These are phyloP conservation scores for Lasioglossum lativentre DNA, from an alignment of 2,888 invertebrate genomes.

Conservation along the genomic window DNA sequence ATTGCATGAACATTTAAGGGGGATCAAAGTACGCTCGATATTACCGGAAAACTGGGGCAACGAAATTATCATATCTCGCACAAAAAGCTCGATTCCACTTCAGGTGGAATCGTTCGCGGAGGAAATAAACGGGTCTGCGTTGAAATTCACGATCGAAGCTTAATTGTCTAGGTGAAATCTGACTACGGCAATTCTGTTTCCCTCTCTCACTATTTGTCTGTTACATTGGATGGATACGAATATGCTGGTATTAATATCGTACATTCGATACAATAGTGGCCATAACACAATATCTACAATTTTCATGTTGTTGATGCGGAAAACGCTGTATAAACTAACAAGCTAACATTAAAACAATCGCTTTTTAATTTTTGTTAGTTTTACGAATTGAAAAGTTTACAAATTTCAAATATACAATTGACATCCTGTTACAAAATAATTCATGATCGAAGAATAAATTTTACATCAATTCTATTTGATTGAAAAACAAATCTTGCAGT, in stretches of 20 bases:
- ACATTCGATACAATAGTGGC: not conserved
- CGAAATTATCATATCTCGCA: slow-evolving; percentile 47
- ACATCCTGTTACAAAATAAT: no score
- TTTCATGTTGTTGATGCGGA: not conserved
- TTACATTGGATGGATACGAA: not conserved
- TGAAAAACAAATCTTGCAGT: no score
- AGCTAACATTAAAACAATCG: no score
- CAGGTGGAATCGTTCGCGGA: not conserved
- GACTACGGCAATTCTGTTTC: not conserved
- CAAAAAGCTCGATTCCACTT: slow-evolving; percentile 18
- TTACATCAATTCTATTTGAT: no score
- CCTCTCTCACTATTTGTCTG: not conserved
- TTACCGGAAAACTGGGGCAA: slow-evolving; percentile 34
- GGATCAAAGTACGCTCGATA: slow-evolving; percentile 25
- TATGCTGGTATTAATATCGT: not conserved
- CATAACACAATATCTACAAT: not conserved
- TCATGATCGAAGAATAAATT: no score
- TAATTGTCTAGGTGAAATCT: slow-evolving; percentile 28
- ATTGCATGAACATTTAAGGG: slow-evolving; percentile 43
- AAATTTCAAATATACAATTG: no score
- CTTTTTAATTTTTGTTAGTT: no score
- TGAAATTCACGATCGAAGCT: slow-evolving; percentile 24
- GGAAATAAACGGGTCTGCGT: slow-evolving; percentile 21
- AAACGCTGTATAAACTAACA: not conserved
- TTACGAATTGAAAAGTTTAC: no score